Percentiles rank a stretch among this genome's conserved stretches.
phyloP scores from a whole-genome alignment of 2,888 invertebrate species.

The Coelogynopora nodosa region DNA sequence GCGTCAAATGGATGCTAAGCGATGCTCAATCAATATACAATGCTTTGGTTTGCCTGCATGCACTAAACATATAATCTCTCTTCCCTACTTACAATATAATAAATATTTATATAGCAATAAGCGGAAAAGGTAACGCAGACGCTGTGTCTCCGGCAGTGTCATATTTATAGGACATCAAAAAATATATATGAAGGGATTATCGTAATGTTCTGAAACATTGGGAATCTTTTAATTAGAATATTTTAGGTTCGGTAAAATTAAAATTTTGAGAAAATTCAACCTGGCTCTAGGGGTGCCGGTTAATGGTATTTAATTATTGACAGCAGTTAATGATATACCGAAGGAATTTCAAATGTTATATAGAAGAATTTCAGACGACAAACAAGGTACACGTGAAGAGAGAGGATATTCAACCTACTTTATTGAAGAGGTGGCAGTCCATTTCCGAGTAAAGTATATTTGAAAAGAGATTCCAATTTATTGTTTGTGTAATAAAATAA shows the following conservation, averaged over 20 bases:
- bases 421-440: too few species aligned
- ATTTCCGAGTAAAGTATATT: too few species aligned
- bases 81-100: neutral
- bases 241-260: constrained; percentile 25
- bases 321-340: too few species aligned
- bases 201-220: constrained; percentile 23
- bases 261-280: constrained; percentile 30
- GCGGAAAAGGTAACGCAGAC: neutral
- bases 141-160: neutral
- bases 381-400: too few species aligned
- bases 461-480: too few species aligned
- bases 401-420: too few species aligned
- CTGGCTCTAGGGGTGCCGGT: constrained; percentile 31
- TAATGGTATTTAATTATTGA: too few species aligned
- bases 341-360: too few species aligned
- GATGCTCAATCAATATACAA: neutral
- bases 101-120: constrained; percentile 2
- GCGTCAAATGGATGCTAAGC: constrained; percentile 28
- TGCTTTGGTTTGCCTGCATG: neutral
- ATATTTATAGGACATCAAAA: neutral
- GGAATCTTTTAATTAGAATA: constrained; percentile 29
- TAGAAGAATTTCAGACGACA: too few species aligned
- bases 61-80: neutral
- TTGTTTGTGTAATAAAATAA: too few species aligned
- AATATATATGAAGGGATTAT: constrained; percentile 27